A percentile compares a stretch with the other conserved stretches of the same genome.
phyloP scores from a whole-genome alignment of 1,140 invertebrate genomes.

The Drosophila erecta region DNA sequence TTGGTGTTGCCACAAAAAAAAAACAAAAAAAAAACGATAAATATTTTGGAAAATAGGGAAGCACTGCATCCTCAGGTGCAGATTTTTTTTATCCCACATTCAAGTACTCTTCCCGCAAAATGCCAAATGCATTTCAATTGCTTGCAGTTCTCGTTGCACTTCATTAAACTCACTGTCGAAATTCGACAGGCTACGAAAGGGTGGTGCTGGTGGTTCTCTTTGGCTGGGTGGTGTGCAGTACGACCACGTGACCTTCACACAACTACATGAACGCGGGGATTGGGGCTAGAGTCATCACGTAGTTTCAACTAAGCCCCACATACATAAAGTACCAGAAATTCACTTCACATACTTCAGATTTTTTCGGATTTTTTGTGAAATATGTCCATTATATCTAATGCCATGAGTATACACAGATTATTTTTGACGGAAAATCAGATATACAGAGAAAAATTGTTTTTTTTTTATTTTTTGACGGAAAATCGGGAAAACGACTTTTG shows the following conservation, averaged over 20 bases:
- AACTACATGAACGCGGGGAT: constrained; percentile 5
- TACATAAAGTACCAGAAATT: not conserved
- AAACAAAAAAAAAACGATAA: not conserved
- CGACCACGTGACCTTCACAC: constrained; percentile 72
- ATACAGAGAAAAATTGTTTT: too few relatives aligned
- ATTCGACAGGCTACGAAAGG: constrained; percentile 39
- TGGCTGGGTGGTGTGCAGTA: constrained; percentile 4
- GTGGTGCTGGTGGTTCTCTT: not conserved
- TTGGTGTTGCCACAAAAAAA: constrained; percentile 40
- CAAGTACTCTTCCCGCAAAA: constrained; percentile 2
- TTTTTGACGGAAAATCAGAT: too few relatives aligned
- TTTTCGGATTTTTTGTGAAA: not conserved
- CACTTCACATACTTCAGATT: not conserved
- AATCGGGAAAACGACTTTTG: too few relatives aligned
- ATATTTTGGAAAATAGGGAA: not conserved
- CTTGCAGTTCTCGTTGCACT: constrained; percentile 71
- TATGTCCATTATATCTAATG: too few relatives aligned
- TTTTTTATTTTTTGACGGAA: too few relatives aligned
- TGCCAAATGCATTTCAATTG: constrained; percentile 72
- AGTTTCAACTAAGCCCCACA: constrained; percentile 16
- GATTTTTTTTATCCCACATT: too few relatives aligned
- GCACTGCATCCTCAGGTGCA: constrained; percentile 12
- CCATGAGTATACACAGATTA: too few relatives aligned
- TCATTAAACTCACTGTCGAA: constrained; percentile 74
- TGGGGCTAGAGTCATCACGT: constrained; percentile 50